Percentiles rank a stretch among this genome's conserved stretches.
phyloP scores from a whole-genome alignment of 2,113 vertebrate genomes.

The Crocuta crocuta region DNA sequence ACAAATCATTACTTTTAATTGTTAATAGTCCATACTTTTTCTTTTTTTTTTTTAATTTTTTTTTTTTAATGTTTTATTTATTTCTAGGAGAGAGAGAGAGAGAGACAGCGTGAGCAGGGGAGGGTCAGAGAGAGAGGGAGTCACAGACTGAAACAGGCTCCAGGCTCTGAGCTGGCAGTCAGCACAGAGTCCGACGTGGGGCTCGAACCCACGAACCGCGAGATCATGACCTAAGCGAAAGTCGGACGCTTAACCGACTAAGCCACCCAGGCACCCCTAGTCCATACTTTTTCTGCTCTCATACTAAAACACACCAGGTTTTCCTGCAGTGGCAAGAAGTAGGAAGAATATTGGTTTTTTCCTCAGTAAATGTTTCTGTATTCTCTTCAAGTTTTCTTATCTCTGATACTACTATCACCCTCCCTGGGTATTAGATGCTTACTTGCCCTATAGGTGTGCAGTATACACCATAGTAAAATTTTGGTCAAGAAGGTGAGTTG shows the following conservation, averaged over 20 bases:
- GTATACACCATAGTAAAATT: not conserved
- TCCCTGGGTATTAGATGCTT: not conserved
- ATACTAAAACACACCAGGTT: constrained; percentile 5
- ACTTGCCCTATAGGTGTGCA: not conserved
- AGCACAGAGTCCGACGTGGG: too few relatives aligned
- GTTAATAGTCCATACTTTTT: too few relatives aligned
- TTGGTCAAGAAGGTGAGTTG: not conserved
- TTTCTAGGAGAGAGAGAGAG: too few relatives aligned
- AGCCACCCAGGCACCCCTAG: not conserved
- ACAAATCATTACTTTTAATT: not conserved
- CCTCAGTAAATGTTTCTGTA: not conserved
- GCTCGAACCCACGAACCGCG: too few relatives aligned
- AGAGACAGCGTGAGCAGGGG: too few relatives aligned
- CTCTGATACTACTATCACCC: not conserved
- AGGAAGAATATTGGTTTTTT: not conserved
- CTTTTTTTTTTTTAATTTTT: too few relatives aligned
- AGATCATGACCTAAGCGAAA: too few relatives aligned
- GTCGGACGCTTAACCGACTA: too few relatives aligned
- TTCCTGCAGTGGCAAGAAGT: not conserved
- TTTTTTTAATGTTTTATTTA: too few relatives aligned
- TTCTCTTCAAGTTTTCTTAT: not conserved
- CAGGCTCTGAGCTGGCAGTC: too few relatives aligned
- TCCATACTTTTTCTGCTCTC: not conserved
- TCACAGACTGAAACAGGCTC: too few relatives aligned
- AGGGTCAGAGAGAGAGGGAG: too few relatives aligned